Base-by-base conservation (phyloP, 2,888 invertebrate genomes). In the Laspeyria flexula region DNA sequence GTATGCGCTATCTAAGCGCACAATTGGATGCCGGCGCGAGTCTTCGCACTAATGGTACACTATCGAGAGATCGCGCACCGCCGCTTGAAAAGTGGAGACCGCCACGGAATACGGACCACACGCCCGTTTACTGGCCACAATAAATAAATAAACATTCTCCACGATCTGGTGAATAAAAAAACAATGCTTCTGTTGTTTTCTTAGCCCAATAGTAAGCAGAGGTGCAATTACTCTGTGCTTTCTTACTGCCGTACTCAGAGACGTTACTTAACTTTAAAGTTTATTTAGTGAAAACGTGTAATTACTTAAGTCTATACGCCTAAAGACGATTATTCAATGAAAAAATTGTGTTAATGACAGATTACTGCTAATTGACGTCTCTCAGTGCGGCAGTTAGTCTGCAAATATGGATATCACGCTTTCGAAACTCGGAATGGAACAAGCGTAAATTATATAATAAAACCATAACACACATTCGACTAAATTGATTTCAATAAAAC, bases 1-100 rank as follows among this genome's bases (percentile, higher is more conserved):
- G 92, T 92, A 92, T 92, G 88, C 91, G 87, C 85, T 90, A 90
- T 92, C 92, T 90, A 90, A 88, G 84, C 85, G 86, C 86, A 91
- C 92, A 92, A 92, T 92, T 92, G 91, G 90, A 89, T 79, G 88
- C 88, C 90, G 90, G 91, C 86, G 91, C 88, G 90, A 89, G 73
- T 84, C 84, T 90, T 90, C 88, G 91, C 92, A 88, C 92, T 91
- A 90, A 91, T 90, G 90, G 90, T 89, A 86, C 91, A 88, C 85
- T 92, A 92, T 92, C 91, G 85, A 83, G 75, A 83, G 84, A 90
- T 90, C 91, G 86, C 84, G 71, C 70, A 74, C 76, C 72, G 74
- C 79, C 76, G 77, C 80, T 86, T 86, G 86, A 86, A 77, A 86
- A 83, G 88, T 83, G 81, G 86, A 79, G 86, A 86, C 90, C 90